Evolutionary conservation across 2,113 vertebrate genomes (phyloP), one percentile per base, ranked within the genome.

Genomic region (Sitta europaea): DNA sequence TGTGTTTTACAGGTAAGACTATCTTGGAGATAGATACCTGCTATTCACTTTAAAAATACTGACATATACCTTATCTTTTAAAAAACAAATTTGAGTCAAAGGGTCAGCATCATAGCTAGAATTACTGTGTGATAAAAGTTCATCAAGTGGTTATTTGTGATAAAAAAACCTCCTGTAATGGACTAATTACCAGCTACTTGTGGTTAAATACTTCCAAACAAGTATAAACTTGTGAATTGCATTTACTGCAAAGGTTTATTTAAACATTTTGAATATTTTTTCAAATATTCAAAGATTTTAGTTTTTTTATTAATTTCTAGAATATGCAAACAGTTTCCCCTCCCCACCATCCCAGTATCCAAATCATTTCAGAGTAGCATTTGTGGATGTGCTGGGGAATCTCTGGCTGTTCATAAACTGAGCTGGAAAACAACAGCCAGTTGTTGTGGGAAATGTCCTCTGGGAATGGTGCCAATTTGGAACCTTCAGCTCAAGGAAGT

Each of bases 401-500:
- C 78, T 90, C 38, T 57, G 45, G 50, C 58, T 47, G 11, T 57
- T n/a, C 0, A 0, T 83, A 94, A 88, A 66, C 67, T 35, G 78
- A 90, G 47, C 68, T 94, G 86, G 63, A 58, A 70, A 86, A 76
- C 57, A 94, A 8, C 36, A 40, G 50, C 59, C 71, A 55, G 2
- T 86, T 95, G 88, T 86, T 90, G 54, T 0, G 7, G 50, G 79
- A 92, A 88, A 70, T 10, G 25, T 75, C 79, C 33, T 62, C 59
- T 1, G 5, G 55, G 85, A 67, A 53, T 0, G 0, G 35, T 94
- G 88, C 95, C 95, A 90, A 21, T 38, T 80, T 38, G 71, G 71
- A 90, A 74, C 47, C 75, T 92, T 88, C 63, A 77, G 16, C 82
- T 73, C 29, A 35, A 92, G 92, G 92, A 95, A 90, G 51, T 50